These are phyloP conservation scores for Dermatophagoides farinae DNA, from an alignment of 1,140 invertebrate genomes.

Conservation along the genomic window DNA sequence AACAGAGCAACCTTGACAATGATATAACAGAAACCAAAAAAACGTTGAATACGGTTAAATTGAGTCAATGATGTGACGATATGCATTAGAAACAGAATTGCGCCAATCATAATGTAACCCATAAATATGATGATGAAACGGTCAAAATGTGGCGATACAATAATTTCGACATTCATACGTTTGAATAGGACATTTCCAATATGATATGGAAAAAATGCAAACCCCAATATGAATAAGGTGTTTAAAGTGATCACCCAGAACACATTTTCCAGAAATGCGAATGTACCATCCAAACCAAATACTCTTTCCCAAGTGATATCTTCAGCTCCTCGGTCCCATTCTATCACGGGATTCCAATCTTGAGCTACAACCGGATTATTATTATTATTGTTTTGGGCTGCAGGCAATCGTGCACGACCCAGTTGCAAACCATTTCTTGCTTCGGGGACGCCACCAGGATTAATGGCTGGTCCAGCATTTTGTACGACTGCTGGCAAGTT, in stretches of 20 bases:
- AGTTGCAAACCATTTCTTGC: not conserved
- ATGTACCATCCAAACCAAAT: slow-evolving; percentile 81
- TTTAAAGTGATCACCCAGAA: slow-evolving; percentile 97
- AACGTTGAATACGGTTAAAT: slow-evolving; percentile 49
- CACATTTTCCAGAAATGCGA: slow-evolving; percentile 92
- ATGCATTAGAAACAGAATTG: slow-evolving; percentile 62
- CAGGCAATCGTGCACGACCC: not conserved
- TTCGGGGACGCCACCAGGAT: not conserved
- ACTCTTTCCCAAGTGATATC: slow-evolving; percentile 84
- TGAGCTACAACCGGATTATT: slow-evolving; percentile 13
- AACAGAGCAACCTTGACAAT: slow-evolving; percentile 82
- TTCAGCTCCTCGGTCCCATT: slow-evolving; percentile 90
- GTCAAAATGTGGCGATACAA: slow-evolving; percentile 63
- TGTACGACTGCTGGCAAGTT: not conserved
- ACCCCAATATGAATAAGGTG: slow-evolving; percentile 74
- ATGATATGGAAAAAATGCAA: slow-evolving; percentile 85
- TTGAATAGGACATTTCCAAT: slow-evolving; percentile 67
- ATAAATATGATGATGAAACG: slow-evolving; percentile 73
- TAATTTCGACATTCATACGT: slow-evolving; percentile 44
- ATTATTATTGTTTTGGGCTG: not conserved
- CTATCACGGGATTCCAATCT: slow-evolving; percentile 85
- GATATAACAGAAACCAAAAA: slow-evolving; percentile 83
- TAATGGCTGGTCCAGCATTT: not conserved
- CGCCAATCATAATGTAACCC: slow-evolving; percentile 76
- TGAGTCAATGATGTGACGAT: slow-evolving; percentile 41